Percentiles rank a stretch among this genome's conserved stretches.
phyloP scores from a whole-genome alignment of 2,888 invertebrate genomes.

The Phortica magna region DNA sequence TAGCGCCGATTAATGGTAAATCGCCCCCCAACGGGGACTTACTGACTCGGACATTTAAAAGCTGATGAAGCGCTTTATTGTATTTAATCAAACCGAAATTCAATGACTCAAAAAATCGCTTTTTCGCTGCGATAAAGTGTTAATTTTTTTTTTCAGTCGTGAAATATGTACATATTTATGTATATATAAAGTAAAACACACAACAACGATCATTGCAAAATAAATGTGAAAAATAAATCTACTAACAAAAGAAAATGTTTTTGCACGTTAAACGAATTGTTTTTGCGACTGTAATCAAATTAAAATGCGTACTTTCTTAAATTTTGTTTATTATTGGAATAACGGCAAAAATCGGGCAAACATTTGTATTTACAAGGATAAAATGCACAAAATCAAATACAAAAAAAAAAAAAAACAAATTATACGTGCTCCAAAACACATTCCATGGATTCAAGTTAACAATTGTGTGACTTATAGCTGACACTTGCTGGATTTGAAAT shows the following conservation, averaged over 20 bases:
- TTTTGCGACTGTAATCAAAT: neutral
- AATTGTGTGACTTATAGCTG: too few species aligned
- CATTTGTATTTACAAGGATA: neutral
- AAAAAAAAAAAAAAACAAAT: too few species aligned
- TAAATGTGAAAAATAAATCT: neutral
- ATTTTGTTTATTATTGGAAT: neutral
- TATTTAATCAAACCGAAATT: conserved; percentile 6
- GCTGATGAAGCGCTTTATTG: conserved; percentile 13
- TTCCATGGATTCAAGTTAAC: too few species aligned
- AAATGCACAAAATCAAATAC: too few species aligned
- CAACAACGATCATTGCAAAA: too few species aligned
- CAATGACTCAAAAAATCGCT: conserved; percentile 13
- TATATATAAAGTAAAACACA: too few species aligned
- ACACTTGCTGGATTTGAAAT: too few species aligned
- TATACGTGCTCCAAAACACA: too few species aligned
- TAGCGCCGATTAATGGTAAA: neutral
- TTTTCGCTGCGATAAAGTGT: neutral
- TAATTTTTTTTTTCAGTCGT: conserved; percentile 11
- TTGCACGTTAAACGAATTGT: conserved; percentile 4
- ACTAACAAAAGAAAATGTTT: conserved; percentile 7
- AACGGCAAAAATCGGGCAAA: neutral
- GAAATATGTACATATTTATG: too few species aligned
- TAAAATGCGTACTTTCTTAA: neutral
- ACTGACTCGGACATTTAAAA: neutral
- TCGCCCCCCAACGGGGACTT: neutral